Percentiles rank a stretch among this genome's conserved stretches.
phyloP scores from a whole-genome alignment of 2,113 vertebrate species.

The Archocentrus centrarchus region DNA sequence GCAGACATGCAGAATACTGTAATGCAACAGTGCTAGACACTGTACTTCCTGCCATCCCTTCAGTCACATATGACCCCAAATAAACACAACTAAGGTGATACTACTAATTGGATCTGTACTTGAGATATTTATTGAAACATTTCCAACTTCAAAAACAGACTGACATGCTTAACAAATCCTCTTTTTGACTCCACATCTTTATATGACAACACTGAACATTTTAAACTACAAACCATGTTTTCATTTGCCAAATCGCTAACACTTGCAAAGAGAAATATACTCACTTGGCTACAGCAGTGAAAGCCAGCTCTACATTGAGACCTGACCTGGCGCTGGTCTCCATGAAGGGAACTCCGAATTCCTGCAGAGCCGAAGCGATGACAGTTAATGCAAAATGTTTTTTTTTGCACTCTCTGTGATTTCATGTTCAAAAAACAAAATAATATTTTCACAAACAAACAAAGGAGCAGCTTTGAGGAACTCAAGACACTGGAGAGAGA shows the following conservation, averaged over 20 bases:
- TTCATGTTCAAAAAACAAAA: neutral
- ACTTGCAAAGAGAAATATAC: slow-evolving; percentile 35
- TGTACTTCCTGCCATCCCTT: neutral
- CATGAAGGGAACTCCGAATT: slow-evolving; percentile 94
- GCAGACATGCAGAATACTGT: neutral
- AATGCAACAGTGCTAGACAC: neutral
- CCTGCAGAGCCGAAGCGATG: slow-evolving; percentile 76
- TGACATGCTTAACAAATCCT: neutral
- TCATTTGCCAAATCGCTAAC: neutral
- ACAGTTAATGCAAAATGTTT: neutral
- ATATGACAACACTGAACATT: neutral
- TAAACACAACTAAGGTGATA: neutral
- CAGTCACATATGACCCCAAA: neutral
- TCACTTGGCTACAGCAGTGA: slow-evolving; percentile 94
- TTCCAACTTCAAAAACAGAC: neutral
- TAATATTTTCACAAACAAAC: neutral
- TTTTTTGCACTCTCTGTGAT: neutral
- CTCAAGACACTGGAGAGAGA: neutral
- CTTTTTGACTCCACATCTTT: neutral
- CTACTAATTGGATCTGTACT: neutral
- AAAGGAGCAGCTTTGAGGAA: neutral
- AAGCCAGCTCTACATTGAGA: slow-evolving; percentile 91
- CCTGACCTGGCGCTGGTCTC: slow-evolving; percentile 93
- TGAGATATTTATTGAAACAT: neutral
- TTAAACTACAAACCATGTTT: neutral